These are phyloP conservation scores for Mystacornis crossleyi DNA, from an alignment of 2,113 vertebrate genomes.

Conservation along the genomic window DNA sequence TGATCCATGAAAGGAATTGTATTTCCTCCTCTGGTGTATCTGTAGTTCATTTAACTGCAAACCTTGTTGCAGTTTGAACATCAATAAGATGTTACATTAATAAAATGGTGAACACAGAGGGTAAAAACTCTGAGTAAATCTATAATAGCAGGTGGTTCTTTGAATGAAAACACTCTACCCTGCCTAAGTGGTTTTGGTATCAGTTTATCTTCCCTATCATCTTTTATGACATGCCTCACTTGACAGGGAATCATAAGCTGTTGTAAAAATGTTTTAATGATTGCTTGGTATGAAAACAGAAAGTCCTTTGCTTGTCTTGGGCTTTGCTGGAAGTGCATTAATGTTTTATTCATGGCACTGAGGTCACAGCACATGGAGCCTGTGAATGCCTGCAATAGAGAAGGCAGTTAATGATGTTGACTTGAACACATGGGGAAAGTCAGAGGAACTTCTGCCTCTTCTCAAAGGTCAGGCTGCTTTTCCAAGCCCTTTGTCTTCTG, in stretches of 20 bases:
- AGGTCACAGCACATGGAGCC: not conserved
- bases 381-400: not conserved
- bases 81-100: not conserved
- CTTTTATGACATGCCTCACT: not conserved
- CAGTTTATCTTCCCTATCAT: not conserved
- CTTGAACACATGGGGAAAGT: not conserved
- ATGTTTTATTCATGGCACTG: slow-evolving; percentile 29
- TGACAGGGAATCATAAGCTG: slow-evolving; percentile 9
- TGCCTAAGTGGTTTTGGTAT: not conserved
- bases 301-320: not conserved
- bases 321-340: not conserved
- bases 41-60: not conserved
- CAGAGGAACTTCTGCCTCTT: not conserved
- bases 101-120: not conserved
- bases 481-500: not conserved
- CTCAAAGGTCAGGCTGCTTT: not conserved
- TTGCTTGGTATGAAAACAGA: slow-evolving; percentile 21
- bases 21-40: not conserved
- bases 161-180: not conserved
- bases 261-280: slow-evolving; percentile 22
- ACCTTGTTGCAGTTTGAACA: not conserved
- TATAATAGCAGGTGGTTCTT: not conserved
- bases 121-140: not conserved
- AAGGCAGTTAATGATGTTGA: not conserved
- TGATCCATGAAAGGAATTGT: not conserved